These are phyloP conservation scores for Leptatherina wallacei DNA, from an alignment of 2,797 vertebrate genomes.

Conservation along the genomic window DNA sequence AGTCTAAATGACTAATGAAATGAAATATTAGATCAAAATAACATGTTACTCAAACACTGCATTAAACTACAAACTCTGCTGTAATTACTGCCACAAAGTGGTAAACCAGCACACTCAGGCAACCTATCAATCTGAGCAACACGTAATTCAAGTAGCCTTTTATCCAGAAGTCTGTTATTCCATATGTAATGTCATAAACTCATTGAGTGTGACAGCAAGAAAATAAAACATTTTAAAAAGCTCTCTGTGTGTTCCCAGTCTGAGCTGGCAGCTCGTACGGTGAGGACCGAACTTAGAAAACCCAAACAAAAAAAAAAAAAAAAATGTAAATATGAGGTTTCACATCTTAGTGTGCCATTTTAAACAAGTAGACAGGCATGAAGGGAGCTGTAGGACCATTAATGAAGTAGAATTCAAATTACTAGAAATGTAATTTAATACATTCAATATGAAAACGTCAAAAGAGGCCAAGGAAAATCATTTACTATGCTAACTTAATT, in stretches of 20 bases:
- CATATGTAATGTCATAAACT: constrained; percentile 69
- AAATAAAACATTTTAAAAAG: constrained; percentile 73
- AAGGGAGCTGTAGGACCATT: constrained; percentile 26
- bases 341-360: constrained; percentile 52
- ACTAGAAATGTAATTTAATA: constrained; percentile 33
- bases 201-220: constrained; percentile 64
- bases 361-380: constrained; percentile 57
- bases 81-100: constrained; percentile 61
- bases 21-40: constrained; percentile 53
- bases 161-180: constrained; percentile 67
- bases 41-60: constrained; percentile 47
- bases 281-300: constrained; percentile 41
- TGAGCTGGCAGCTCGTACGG: constrained; percentile 59
- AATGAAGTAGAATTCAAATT: constrained; percentile 35
- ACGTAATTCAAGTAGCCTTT: constrained; percentile 71
- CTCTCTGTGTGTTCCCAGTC: constrained; percentile 67
- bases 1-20: constrained; percentile 43
- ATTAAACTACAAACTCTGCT: constrained; percentile 51
- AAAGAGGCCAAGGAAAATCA: constrained; percentile 11
- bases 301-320: constrained; percentile 23
- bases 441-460: neutral
- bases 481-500: neutral
- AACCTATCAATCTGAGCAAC: constrained; percentile 74
- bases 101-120: constrained; percentile 68
- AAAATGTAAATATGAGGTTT: constrained; percentile 52